Base-by-base conservation (phyloP, 1,140 invertebrate genomes). In the Calosoma granatense region DNA sequence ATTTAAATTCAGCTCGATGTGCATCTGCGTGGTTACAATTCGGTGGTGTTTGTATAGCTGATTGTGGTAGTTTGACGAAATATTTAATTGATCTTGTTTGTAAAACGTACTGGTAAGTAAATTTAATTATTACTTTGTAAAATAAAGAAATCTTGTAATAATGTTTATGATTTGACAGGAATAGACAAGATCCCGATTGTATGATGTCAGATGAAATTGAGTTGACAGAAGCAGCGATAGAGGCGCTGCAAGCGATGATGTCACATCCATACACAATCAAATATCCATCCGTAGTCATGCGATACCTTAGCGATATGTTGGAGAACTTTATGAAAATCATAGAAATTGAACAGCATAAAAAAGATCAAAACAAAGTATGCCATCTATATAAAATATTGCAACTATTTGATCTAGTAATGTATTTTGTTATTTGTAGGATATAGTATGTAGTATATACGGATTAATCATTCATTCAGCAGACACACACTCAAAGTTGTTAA, bases 381-480 rank as follows among this genome's bases (percentile, higher is more conserved):
- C 6, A 36, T 36, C n/a, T 36, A 36, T n/a, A 36, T 9, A 36
- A 36, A 36, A 47, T 47, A 47, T 11, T 47, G 17, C 41, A 47
- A 47, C 9, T 47, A 36, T 47, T 4, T 12, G 3, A 47, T 47
- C 17, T 47, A 30, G 26, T 30, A 6, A 12, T 36, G 15, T 11
- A 47, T 47, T 4, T 47, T n/a, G n/a, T 47, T 54, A 53, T 52
- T 63, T 67, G 61, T 51, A 70, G 68, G 79, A 82, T 58, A 71
- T 80, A 22, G 70, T 78, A 17, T 66, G 76, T 0, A 76, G 72
- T 60, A 74, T 86, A 17, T 84, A 83, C 64, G 77, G 77, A 59
- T 67, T 87, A 43, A 77, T 87, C 55, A 78, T 85, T 6, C 71
- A 76, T 1, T 67, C 84, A 20, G 83, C 78, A 3, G 86, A 88